These are phyloP conservation scores for Sisyra nigra DNA, from an alignment of 2,888 invertebrate genomes.

Conservation along the genomic window DNA sequence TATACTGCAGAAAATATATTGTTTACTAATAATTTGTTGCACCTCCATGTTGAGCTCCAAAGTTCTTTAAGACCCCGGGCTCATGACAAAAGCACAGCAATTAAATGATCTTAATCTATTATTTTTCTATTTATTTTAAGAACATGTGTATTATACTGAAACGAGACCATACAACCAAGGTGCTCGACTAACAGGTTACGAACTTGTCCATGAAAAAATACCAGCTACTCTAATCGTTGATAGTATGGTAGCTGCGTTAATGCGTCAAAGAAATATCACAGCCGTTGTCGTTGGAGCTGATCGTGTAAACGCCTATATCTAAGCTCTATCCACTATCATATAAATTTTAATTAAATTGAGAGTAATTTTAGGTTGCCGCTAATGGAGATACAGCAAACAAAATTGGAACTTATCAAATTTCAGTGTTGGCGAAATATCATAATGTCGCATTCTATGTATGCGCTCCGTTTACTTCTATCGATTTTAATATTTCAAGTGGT, in stretches of 20 bases:
- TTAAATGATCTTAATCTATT: too few relatives aligned
- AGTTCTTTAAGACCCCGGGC: too few relatives aligned
- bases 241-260: conserved; percentile 84
- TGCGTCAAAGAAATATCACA: conserved; percentile 66
- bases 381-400: conserved; percentile 99
- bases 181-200: conserved; percentile 87
- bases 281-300: conserved; percentile 98
- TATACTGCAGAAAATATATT: too few relatives aligned
- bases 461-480: conserved; percentile 85
- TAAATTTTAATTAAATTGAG: too few relatives aligned
- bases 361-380: conserved; percentile 48
- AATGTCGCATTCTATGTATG: conserved; percentile 90
- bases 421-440: conserved; percentile 81
- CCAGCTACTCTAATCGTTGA: conserved; percentile 89
- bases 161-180: conserved; percentile 98
- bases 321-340: not conserved
- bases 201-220: conserved; percentile 81
- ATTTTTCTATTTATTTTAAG: conserved; percentile 29
- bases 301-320: conserved; percentile 38
- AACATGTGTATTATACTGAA: conserved; percentile 89
- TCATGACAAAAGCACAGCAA: too few relatives aligned
- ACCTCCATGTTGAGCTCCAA: too few relatives aligned
- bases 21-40: too few relatives aligned
- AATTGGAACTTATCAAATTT: conserved; percentile 93
- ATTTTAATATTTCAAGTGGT: conserved; percentile 60